These are phyloP conservation scores for Xylocopa sonorina DNA, from an alignment of 1,140 invertebrate species.

Conservation along the genomic window DNA sequence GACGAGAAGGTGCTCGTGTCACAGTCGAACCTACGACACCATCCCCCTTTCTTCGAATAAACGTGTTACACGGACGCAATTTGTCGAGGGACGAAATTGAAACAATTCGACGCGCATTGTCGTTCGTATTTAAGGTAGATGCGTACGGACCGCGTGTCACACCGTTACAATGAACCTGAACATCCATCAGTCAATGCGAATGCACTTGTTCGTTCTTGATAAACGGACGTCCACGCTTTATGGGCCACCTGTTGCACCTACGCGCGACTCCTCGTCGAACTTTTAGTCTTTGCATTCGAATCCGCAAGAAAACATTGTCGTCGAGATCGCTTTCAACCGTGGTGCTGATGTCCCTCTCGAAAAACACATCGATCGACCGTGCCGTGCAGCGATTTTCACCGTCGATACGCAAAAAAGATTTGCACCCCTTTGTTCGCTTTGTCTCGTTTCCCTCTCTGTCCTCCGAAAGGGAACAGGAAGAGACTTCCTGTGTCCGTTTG, in stretches of 20 bases:
- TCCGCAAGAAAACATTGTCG: conserved; percentile 58
- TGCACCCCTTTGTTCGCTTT: not conserved
- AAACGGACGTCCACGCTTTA: conserved; percentile 77
- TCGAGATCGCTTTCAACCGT: conserved; percentile 38
- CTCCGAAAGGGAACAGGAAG: too few species aligned
- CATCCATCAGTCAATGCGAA: conserved; percentile 76
- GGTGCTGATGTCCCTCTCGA: conserved; percentile 7
- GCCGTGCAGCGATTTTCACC: not conserved
- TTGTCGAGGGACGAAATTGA: conserved; percentile 15
- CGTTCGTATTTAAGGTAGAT: conserved; percentile 63
- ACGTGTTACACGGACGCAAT: not conserved
- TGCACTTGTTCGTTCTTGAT: conserved; percentile 78
- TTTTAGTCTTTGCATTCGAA: conserved; percentile 72
- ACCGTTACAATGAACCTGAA: conserved; percentile 68
- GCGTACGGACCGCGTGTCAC: conserved; percentile 61
- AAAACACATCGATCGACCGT: conserved; percentile 9
- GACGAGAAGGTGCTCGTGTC: not conserved
- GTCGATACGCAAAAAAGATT: not conserved
- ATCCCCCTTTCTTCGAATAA: not conserved
- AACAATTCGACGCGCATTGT: conserved; percentile 30
- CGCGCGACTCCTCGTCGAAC: conserved; percentile 72
- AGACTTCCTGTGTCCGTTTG: too few species aligned
- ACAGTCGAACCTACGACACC: not conserved
- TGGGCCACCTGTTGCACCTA: conserved; percentile 76
- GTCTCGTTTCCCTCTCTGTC: not conserved